Evolutionary conservation across 2,888 invertebrate species (phyloP).

Genomic region (Eumacrocentrus americanus): DNA sequence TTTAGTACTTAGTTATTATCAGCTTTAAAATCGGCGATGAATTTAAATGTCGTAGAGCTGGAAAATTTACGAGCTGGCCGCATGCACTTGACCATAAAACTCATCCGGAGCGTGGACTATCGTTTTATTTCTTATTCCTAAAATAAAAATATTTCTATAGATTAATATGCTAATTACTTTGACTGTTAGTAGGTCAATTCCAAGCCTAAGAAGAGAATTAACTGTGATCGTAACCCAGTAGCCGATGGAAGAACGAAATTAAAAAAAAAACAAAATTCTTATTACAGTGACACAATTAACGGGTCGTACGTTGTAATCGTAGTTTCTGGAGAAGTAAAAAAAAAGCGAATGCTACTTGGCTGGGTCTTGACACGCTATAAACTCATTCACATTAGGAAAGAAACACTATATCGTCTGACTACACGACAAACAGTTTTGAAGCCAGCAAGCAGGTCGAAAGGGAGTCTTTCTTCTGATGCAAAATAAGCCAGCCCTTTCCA

Average conservation of each 20-base stretch:
- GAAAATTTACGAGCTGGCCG: conserved; percentile 29
- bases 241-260: not conserved
- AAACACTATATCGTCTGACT: conserved; percentile 16
- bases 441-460: not conserved
- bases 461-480: too few species aligned
- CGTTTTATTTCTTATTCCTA: not conserved
- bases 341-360: conserved; percentile 7
- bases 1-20: conserved; percentile 28
- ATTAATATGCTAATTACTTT: conserved; percentile 5
- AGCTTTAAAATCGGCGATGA: conserved; percentile 30
- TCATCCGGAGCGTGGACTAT: conserved; percentile 16
- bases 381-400: conserved; percentile 37
- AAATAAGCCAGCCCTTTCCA: too few species aligned
- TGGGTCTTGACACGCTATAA: conserved; percentile 36
- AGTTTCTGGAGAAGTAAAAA: conserved; percentile 12
- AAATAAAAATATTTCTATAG: conserved; percentile 9
- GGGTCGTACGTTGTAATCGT: not conserved
- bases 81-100: conserved; percentile 35
- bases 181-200: not conserved
- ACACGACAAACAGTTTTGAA: conserved; percentile 21
- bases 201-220: not conserved
- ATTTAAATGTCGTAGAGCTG: conserved; percentile 28
- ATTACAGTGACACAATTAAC: conserved; percentile 21
- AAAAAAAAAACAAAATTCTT: conserved; percentile 8
- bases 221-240: conserved; percentile 6